Evolutionary conservation across 2,113 vertebrate species (phyloP).

Genomic region (Sorex araneus): DNA sequence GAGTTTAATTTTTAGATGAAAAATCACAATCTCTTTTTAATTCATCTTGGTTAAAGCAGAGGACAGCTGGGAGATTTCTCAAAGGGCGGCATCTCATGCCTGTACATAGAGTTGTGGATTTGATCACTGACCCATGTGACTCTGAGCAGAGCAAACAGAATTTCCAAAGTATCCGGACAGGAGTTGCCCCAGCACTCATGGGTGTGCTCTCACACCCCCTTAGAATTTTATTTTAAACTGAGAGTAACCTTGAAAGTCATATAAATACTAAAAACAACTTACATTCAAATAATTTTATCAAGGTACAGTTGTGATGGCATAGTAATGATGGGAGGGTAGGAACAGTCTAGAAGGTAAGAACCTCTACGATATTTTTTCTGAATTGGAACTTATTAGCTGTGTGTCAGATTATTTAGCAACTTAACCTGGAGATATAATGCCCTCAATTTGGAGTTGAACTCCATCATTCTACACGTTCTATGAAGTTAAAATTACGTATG

Average conservation of each 20-base stretch:
- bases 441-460: not conserved
- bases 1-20: not conserved
- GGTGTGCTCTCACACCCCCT: no score
- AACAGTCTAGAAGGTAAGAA: not conserved
- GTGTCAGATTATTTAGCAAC: not conserved
- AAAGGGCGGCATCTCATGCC: no score
- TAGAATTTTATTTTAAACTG: constrained; percentile 19
- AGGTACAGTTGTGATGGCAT: not conserved
- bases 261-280: not conserved
- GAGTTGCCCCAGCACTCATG: no score
- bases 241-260: not conserved
- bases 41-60: no score
- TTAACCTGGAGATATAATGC: not conserved
- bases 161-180: no score
- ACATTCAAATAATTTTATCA: not conserved
- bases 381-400: not conserved
- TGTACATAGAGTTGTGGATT: no score
- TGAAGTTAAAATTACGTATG: not conserved
- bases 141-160: no score
- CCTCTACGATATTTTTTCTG: not conserved
- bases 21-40: not conserved
- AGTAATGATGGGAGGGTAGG: not conserved
- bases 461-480: not conserved
- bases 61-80: no score
- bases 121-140: no score